A percentile compares a stretch with the other conserved stretches of the same genome.
phyloP scores from a whole-genome alignment of 2,113 vertebrate species.

The Neolamprologus modestus region DNA sequence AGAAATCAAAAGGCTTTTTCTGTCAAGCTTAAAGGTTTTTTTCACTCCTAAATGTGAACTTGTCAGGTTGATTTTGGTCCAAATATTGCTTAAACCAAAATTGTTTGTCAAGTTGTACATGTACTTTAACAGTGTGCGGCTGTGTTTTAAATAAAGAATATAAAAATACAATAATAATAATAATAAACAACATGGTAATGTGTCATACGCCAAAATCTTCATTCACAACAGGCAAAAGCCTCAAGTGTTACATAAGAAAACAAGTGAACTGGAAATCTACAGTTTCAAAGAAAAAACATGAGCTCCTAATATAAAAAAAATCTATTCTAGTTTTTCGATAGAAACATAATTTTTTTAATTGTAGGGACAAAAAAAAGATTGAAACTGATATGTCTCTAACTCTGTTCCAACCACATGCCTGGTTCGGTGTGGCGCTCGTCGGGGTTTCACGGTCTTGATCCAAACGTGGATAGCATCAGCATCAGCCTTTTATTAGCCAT shows the following conservation, averaged over 20 bases:
- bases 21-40: not conserved
- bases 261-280: not conserved
- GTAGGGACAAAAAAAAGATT: not conserved
- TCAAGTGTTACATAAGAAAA: not conserved
- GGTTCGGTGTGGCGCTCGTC: accelerated
- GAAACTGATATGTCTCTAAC: not conserved
- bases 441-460: not conserved
- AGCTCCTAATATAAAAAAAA: not conserved
- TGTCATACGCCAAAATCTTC: not conserved
- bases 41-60: not conserved
- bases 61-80: not conserved
- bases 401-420: not conserved
- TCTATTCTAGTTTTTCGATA: not conserved
- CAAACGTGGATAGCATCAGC: not conserved
- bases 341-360: not conserved
- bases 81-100: not conserved
- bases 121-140: not conserved
- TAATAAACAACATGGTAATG: not conserved
- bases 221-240: accelerated
- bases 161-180: not conserved
- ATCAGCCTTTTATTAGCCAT: not conserved
- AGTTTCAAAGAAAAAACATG: not conserved
- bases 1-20: not conserved
- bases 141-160: not conserved
- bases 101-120: not conserved